A percentile compares a stretch with the other conserved stretches of the same genome.
Evolutionary conservation across 2,113 vertebrate species (phyloP).

Genomic region (Procavia capensis): DNA sequence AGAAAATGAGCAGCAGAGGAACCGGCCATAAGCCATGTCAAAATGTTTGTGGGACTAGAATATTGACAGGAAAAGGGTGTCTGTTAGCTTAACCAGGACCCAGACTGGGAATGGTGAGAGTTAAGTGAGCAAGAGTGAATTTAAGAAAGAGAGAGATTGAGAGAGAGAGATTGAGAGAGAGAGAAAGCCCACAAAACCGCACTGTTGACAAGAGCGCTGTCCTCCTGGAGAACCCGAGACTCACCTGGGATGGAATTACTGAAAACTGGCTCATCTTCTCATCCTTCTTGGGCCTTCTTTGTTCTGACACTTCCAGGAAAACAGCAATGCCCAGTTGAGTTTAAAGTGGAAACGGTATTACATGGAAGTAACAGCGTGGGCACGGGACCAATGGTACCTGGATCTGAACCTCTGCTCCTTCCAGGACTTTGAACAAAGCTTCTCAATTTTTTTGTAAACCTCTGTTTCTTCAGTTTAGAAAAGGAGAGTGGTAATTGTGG

Average conservation of each 20-base stretch:
- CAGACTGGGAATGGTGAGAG: background rate
- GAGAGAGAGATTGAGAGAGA: accelerated
- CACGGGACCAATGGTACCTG: background rate
- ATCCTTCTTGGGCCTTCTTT: background rate
- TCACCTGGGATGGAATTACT: background rate
- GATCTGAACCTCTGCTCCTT: background rate
- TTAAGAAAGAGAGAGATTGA: background rate
- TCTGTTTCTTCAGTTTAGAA: background rate
- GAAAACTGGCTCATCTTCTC: background rate
- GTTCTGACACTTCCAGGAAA: background rate
- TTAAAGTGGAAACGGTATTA: background rate
- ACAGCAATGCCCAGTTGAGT: background rate
- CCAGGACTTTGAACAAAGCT: background rate
- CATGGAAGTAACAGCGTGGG: background rate
- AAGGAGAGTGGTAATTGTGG: background rate
- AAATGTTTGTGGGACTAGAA: background rate
- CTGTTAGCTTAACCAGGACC: background rate
- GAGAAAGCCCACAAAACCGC: background rate
- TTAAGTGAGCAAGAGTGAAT: background rate
- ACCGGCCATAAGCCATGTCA: background rate
- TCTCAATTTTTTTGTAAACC: background rate
- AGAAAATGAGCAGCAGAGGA: conserved; percentile 43
- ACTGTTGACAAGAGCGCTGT: background rate
- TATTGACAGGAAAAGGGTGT: background rate
- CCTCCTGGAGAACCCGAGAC: background rate